These are phyloP conservation scores for Epinephelus awoara DNA, from an alignment of 2,797 vertebrate species.

Conservation along the genomic window DNA sequence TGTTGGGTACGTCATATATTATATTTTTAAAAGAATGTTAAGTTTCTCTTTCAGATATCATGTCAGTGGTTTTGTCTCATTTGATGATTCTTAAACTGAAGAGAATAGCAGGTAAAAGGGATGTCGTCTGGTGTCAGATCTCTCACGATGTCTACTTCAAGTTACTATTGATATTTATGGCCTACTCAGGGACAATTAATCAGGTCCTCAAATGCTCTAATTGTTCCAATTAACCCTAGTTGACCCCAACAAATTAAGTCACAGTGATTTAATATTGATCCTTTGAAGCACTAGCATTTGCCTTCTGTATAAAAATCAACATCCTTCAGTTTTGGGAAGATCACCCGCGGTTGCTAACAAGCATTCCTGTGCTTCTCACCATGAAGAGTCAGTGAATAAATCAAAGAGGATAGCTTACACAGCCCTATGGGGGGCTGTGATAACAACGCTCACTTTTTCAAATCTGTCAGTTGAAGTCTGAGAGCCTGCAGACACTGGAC, in stretches of 20 bases:
- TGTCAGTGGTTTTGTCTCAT: background rate
- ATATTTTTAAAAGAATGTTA: background rate
- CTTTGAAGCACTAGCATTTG: background rate
- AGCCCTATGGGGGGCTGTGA: constrained; percentile 8
- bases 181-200: background rate
- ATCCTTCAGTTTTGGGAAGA: background rate
- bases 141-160: background rate
- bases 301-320: background rate
- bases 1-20: background rate
- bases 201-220: background rate
- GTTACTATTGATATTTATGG: background rate
- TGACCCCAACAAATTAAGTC: background rate
- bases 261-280: constrained; percentile 1
- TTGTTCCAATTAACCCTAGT: background rate
- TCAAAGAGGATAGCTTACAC: constrained; percentile 10
- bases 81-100: background rate
- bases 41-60: background rate
- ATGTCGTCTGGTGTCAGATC: background rate
- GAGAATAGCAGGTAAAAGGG: background rate
- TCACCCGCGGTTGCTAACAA: background rate
- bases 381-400: constrained; percentile 5
- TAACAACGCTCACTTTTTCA: constrained; percentile 9
- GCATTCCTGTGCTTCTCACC: constrained; percentile 1
- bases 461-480: constrained; percentile 4
- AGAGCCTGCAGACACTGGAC: constrained; percentile 16